Evolutionary conservation across 2,113 vertebrate species (phyloP), one percentile per base, ranked within the genome.

Genomic region (Nannospalax galili): DNA sequence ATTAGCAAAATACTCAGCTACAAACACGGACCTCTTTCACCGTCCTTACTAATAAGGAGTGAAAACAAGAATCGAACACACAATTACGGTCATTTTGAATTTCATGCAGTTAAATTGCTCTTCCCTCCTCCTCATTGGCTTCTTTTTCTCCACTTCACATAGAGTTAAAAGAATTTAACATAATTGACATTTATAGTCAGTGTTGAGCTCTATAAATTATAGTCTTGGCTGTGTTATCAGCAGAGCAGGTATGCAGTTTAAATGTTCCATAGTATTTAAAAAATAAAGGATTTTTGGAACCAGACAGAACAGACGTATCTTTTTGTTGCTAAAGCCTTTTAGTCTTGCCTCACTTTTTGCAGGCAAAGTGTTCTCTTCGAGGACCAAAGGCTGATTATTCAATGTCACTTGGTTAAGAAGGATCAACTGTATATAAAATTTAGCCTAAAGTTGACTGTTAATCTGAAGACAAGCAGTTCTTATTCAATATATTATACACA

Each of bases 111-210:
- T 56, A 74, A 42, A 2, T 80, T 74, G 22, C 22, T 86, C 16
- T 62, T 94, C 32, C 1, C 6, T 56, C 60, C 58, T 15, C 8
- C 35, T 62, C n/a, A 28, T 75, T 30, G 62, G 14, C 17, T 26
- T 37, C 42, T 26, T 42, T 2, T 11, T 1, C 1, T 90, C 26
- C 48, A 58, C 26, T 80, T 37, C 60, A 64, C 9, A 30, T 42
- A 22, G 19, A 7, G 62, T 62, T 42, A 82, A 58, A 30, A 70
- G 67, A 35, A 42, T 84, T 75, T 80, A 75, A 56, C 7, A 42
- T 64, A 64, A 77, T 90, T 75, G 88, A 73, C 11, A 7, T 58
- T 93, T 85, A 45, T 88, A 22, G 65, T 96, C 26, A 62, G 45
- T 67, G 48, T 37, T 45, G 24, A 32, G 40, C 14, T 37, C 82